Percentiles rank a stretch among this genome's conserved stretches.
Conservation (phyloP, 2,888 invertebrate species). For the Pammene fasciana region DNA sequence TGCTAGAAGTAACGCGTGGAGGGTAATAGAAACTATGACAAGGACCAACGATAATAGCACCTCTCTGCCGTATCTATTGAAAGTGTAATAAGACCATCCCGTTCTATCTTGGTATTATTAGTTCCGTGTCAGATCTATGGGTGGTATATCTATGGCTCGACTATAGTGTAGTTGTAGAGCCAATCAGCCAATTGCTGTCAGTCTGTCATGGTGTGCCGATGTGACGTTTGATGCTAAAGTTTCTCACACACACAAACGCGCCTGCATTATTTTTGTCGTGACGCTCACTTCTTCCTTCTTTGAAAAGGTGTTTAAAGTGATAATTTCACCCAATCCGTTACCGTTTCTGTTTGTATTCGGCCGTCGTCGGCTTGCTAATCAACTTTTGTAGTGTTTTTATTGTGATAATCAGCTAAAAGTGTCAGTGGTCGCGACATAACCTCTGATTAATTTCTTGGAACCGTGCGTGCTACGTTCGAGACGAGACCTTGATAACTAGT, state of each 20-base stretch:
- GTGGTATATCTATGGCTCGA: too few species aligned
- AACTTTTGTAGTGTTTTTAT: slow-evolving; percentile 41
- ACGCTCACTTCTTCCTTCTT: slow-evolving; percentile 39
- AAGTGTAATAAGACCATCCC: too few species aligned
- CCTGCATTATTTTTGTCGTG: slow-evolving; percentile 38
- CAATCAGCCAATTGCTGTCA: slow-evolving; percentile 69
- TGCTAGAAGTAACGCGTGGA: too few species aligned
- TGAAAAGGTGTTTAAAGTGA: slow-evolving; percentile 34
- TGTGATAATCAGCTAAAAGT: slow-evolving; percentile 49
- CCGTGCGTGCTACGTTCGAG: slow-evolving; percentile 73
- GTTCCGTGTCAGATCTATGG: too few species aligned
- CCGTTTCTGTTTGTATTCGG: slow-evolving; percentile 12
- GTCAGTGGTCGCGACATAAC: slow-evolving; percentile 62
- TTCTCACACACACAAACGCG: slow-evolving; percentile 54
- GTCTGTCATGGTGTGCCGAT: slow-evolving; percentile 54
- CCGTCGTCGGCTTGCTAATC: slow-evolving; percentile 47
- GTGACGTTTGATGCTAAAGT: slow-evolving; percentile 63
- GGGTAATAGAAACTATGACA: too few species aligned
- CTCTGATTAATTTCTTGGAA: slow-evolving; percentile 77
- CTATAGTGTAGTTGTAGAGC: too few species aligned
- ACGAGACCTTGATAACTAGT: slow-evolving; percentile 84
- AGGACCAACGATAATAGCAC: too few species aligned
- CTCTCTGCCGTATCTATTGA: too few species aligned
- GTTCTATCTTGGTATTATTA: too few species aligned
- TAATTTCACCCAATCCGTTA: slow-evolving; percentile 18